phyloP scores from a whole-genome alignment of 2,797 vertebrate species.

The Pyrocephalus nanus region DNA sequence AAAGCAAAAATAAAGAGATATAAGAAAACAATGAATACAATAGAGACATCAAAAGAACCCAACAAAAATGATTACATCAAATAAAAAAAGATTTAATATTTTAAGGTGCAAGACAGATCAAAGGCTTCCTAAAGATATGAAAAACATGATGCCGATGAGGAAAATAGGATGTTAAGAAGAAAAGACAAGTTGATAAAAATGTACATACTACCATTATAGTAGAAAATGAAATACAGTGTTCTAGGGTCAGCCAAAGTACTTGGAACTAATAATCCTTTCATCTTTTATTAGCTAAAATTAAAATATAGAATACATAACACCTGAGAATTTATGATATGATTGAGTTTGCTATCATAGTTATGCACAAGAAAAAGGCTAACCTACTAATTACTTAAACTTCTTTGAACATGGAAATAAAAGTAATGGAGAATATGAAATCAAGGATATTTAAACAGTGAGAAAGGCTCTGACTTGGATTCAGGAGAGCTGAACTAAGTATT shows the following conservation, averaged over 20 bases:
- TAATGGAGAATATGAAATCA: not conserved
- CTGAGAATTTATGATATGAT: not conserved
- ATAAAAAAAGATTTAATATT: not conserved
- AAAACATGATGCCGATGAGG: not conserved
- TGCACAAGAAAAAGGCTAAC: not conserved
- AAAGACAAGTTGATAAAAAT: not conserved
- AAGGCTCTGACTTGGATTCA: not conserved
- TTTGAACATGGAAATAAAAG: not conserved
- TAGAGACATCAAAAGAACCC: not conserved
- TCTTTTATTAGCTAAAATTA: not conserved
- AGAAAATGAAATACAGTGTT: not conserved
- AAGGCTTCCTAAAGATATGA: not conserved
- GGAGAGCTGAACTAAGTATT: not conserved
- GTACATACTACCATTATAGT: not conserved
- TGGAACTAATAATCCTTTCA: not conserved
- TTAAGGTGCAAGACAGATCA: not conserved
- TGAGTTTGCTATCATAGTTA: not conserved
- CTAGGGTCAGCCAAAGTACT: not conserved
- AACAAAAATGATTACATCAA: not conserved
- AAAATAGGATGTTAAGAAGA: not conserved
- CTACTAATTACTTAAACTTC: not conserved
- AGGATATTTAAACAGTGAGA: not conserved
- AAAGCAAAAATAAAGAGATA: conserved; percentile 3
- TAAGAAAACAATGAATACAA: not conserved
- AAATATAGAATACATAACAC: not conserved